phyloP scores from a whole-genome alignment of 2,113 vertebrate genomes.

The Myotis yumanensis region DNA sequence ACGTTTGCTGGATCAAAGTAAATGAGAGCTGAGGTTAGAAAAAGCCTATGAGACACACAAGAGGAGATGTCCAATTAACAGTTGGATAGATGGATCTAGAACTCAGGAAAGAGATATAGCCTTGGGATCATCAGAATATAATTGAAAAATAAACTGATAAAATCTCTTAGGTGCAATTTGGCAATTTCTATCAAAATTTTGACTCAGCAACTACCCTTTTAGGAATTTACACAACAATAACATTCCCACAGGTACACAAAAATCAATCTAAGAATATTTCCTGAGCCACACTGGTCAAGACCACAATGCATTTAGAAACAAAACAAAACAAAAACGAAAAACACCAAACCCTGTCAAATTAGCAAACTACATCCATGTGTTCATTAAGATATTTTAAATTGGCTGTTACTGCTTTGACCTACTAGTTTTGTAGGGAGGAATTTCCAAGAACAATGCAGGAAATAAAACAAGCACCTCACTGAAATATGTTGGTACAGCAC shows the following conservation, averaged over 20 bases:
- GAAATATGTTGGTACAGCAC: neutral
- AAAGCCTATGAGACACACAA: neutral
- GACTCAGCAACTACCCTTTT: neutral
- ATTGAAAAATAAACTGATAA: neutral
- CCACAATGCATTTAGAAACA: neutral
- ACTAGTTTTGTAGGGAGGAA: neutral
- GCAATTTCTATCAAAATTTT: conserved; percentile 29
- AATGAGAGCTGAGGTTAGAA: neutral
- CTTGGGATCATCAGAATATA: neutral
- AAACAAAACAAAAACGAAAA: conserved; percentile 30
- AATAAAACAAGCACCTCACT: conserved; percentile 27
- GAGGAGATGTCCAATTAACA: neutral
- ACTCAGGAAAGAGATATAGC: neutral
- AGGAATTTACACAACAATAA: conserved; percentile 31
- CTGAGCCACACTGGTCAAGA: neutral
- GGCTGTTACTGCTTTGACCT: neutral
- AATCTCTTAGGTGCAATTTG: neutral
- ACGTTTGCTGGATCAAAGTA: neutral
- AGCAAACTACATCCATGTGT: neutral
- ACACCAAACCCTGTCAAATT: conserved; percentile 8
- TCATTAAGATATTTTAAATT: conserved; percentile 49
- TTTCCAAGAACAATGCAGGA: conserved; percentile 39
- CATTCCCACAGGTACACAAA: neutral
- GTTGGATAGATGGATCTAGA: neutral
- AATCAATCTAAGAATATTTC: neutral